Base-by-base conservation (phyloP, 2,113 vertebrate genomes). In the Oncorhynchus masou region DNA sequence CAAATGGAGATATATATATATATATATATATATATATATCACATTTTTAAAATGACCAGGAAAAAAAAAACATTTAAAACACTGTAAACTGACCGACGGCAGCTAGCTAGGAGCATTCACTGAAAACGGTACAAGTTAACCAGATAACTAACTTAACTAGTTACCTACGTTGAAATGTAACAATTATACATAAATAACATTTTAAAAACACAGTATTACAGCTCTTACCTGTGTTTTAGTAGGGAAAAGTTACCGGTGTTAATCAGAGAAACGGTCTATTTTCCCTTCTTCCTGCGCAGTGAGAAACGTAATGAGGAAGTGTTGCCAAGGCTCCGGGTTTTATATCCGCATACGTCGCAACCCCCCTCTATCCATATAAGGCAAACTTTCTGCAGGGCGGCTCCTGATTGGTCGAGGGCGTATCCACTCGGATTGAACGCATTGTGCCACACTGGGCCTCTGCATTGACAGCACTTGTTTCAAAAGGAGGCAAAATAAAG, bases 311-410 rank as follows among this genome's bases (percentile, higher is more conserved):
- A 84, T 89, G 88, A 85, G 6, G 70, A 83, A 29, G 80, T 82
- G 82, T 39, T 48, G 34, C 71, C 66, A n/a, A 27, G 54, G 5
- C 59, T 70, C 81, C 48, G 76, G 81, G 0, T 68, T 93, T 92
- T 93, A 92, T 91, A 34, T 11, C 70, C 48, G 79, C 79, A 64
- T 39, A 65, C 1, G 89, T 81, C 88, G 88, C 91, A 86, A 80
- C 90, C 5, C 92, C 86, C 90, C 27, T 89, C 27, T 89, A 70
- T 90, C 93, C 93, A 92, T 92, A 94, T 81, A 92, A 92, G 93
- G 91, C 88, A 39, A 94, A 87, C 91, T 93, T 93, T 93, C 89
- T 87, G 84, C 86, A 90, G 86, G 68, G 86, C 85, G 78, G 22
- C 20, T n/a, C 84, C 77, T 85, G 88, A 92, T 93, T 93, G 92